phyloP scores from a whole-genome alignment of 2,888 invertebrate species.

The Ctenicera cuprea region DNA sequence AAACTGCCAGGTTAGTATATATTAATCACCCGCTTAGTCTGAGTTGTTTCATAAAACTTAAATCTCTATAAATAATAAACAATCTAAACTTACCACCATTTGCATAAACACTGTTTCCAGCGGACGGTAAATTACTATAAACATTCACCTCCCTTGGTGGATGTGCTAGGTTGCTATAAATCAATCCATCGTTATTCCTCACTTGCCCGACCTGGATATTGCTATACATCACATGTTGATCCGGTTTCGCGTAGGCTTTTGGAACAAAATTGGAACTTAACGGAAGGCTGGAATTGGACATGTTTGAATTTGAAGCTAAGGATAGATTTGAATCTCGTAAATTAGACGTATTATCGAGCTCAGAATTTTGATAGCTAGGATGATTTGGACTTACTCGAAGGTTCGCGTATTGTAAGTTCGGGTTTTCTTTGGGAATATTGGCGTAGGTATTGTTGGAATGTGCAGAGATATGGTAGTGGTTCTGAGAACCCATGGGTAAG shows the following conservation, averaged over 20 bases:
- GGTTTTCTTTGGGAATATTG: constrained; percentile 37
- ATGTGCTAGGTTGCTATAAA: constrained; percentile 76
- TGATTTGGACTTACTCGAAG: constrained; percentile 15
- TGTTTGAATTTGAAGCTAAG: constrained; percentile 22
- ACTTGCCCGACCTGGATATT: constrained; percentile 67
- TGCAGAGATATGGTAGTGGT: constrained; percentile 59
- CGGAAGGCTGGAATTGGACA: constrained; percentile 35
- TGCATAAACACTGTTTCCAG: constrained; percentile 61
- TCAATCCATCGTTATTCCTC: constrained; percentile 72
- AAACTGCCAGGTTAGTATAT: too few species aligned
- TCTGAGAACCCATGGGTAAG: constrained; percentile 56
- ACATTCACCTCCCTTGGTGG: constrained; percentile 70
- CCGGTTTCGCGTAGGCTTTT: constrained; percentile 63
- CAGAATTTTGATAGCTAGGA: constrained; percentile 35
- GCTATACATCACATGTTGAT: constrained; percentile 68
- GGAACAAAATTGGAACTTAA: constrained; percentile 57
- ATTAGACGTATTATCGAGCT: constrained; percentile 40
- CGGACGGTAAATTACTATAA: constrained; percentile 76
- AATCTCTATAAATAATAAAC: too few species aligned
- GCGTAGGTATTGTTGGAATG: constrained; percentile 61
- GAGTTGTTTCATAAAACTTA: too few species aligned
- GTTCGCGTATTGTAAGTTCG: constrained; percentile 48
- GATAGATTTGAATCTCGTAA: constrained; percentile 43
- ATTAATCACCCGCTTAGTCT: too few species aligned
- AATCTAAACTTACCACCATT: constrained; percentile 58